Conservation (phyloP, 2,888 invertebrate genomes). For the Tryphoninae sp. region DNA sequence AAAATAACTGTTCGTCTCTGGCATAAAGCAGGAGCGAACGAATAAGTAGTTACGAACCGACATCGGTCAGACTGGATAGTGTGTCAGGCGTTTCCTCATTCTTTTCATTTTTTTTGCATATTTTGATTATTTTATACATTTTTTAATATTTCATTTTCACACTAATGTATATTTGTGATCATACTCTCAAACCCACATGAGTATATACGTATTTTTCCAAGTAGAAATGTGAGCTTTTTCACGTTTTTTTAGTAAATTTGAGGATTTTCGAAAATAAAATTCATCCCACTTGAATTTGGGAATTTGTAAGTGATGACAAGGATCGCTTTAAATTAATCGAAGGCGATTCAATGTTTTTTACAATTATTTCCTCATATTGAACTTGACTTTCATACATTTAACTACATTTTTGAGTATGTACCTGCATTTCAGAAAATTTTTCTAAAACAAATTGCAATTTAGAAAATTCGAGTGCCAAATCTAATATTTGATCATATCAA, state of each 20-base stretch:
- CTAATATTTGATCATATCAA: neutral
- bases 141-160: constrained; percentile 3
- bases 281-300: too few species aligned
- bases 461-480: neutral
- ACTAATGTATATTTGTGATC: neutral
- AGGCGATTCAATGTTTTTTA: neutral
- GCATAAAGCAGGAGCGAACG: constrained; percentile 16
- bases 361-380: neutral
- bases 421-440: neutral
- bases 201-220: neutral
- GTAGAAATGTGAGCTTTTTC: neutral
- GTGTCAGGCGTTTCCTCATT: constrained; percentile 1
- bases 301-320: too few species aligned
- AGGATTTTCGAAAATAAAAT: neutral
- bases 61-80: constrained; percentile 29
- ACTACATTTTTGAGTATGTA: neutral
- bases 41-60: constrained; percentile 46
- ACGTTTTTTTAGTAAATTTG: neutral
- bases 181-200: neutral
- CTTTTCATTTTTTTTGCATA: neutral
- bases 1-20: constrained; percentile 10
- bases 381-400: neutral
- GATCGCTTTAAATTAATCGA: too few species aligned
- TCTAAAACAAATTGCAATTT: too few species aligned
- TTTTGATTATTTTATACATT: neutral